Evolutionary conservation across 2,888 invertebrate genomes (phyloP).

Genomic region (Neoitamus cyanurus): DNA sequence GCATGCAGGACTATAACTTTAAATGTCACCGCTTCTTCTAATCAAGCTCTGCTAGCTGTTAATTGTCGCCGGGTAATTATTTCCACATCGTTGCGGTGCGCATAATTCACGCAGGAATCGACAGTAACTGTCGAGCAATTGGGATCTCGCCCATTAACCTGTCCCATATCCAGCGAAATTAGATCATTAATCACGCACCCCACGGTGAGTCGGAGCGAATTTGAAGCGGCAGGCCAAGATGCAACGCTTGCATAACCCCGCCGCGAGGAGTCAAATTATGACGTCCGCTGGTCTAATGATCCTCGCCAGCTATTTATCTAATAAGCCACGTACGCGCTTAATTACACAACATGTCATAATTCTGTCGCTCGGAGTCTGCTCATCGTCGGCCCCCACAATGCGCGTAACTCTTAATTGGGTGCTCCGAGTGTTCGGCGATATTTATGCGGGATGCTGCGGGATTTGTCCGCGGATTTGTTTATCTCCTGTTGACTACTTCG

Average conservation of each 20-base stretch:
- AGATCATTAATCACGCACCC: conserved; percentile 36
- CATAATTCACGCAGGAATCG: conserved; percentile 40
- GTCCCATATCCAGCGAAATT: conserved; percentile 30
- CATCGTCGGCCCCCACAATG: conserved; percentile 42
- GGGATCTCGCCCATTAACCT: conserved; percentile 25
- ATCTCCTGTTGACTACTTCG: conserved; percentile 44
- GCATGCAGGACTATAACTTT: background rate
- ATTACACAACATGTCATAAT: conserved; percentile 51
- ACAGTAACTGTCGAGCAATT: conserved; percentile 40
- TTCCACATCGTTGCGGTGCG: background rate
- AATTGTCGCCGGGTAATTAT: background rate
- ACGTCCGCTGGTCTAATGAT: conserved; percentile 33
- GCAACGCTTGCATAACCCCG: background rate
- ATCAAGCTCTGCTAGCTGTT: background rate
- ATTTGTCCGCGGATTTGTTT: conserved; percentile 47
- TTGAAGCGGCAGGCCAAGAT: conserved; percentile 7
- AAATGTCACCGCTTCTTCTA: background rate
- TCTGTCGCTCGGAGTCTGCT: conserved; percentile 32
- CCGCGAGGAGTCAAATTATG: conserved; percentile 29
- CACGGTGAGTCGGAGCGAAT: conserved; percentile 20
- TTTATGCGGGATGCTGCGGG: conserved; percentile 35
- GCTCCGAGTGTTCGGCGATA: conserved; percentile 18
- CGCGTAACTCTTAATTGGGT: conserved; percentile 43
- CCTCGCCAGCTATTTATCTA: conserved; percentile 36
- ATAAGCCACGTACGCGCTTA: conserved; percentile 44